phyloP scores from a whole-genome alignment of 2,113 vertebrate species.

The Psittacus erithacus region DNA sequence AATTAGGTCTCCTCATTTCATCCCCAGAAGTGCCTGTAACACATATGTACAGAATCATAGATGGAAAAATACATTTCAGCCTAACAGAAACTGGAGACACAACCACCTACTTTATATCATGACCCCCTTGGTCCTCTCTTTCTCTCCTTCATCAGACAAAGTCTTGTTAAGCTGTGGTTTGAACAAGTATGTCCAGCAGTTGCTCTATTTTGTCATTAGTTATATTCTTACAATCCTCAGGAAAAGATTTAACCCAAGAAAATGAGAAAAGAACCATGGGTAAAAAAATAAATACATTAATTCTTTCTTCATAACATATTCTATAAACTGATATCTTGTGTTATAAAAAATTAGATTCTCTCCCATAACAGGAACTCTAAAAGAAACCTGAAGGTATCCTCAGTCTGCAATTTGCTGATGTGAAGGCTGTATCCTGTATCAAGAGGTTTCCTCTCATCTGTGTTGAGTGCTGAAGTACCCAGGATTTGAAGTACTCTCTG shows the following conservation, averaged over 20 bases:
- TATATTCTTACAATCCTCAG: not conserved
- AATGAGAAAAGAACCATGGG: not conserved
- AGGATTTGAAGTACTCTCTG: not conserved
- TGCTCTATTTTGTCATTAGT: not conserved
- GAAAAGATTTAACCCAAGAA: not conserved
- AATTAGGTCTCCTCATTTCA: not conserved
- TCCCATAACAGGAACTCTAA: not conserved
- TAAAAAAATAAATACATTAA: not conserved
- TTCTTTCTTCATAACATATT: not conserved
- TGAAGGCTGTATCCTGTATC: not conserved
- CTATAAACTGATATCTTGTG: not conserved
- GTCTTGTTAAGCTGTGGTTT: not conserved
- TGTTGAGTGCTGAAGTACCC: not conserved
- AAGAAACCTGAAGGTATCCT: not conserved
- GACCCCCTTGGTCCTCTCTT: not conserved
- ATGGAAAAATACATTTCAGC: not conserved
- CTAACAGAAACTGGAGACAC: not conserved
- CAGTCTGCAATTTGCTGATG: not conserved
- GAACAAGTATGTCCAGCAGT: not conserved
- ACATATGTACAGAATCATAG: rapidly evolving
- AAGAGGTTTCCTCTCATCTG: not conserved
- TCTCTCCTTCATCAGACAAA: not conserved
- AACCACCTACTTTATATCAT: not conserved
- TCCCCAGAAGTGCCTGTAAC: not conserved
- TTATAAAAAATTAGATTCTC: not conserved